Conservation (phyloP, 2,888 invertebrate species). For the Seira sanloemensis region DNA sequence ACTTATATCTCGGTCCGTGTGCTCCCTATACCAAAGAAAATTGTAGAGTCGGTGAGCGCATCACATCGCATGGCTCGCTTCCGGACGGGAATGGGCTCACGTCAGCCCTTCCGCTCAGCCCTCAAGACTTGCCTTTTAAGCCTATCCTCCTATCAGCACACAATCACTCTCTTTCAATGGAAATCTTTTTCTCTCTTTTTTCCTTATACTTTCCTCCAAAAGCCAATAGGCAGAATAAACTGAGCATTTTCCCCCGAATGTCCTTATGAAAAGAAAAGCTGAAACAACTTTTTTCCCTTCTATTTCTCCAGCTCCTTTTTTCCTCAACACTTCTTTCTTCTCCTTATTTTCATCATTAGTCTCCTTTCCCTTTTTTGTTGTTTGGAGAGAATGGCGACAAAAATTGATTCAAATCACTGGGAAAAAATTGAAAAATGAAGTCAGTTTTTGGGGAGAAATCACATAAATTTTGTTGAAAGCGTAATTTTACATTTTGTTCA, state of each 20-base stretch:
- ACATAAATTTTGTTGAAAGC: too few relatives aligned
- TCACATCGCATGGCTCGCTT: conserved; percentile 74
- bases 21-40: too few relatives aligned
- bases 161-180: too few relatives aligned
- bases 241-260: too few relatives aligned
- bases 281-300: conserved; percentile 21
- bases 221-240: too few relatives aligned
- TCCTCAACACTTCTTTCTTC: background rate
- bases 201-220: background rate
- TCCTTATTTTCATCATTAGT: conserved; percentile 26
- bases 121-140: conserved; percentile 65
- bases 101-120: conserved; percentile 73
- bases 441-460: conserved; percentile 22
- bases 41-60: conserved; percentile 69
- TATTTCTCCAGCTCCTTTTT: background rate
- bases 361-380: too few relatives aligned
- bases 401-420: too few relatives aligned
- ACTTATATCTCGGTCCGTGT: too few relatives aligned
- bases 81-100: conserved; percentile 74
- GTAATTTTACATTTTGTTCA: too few relatives aligned
- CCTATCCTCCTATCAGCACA: conserved; percentile 62
- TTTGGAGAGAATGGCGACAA: too few relatives aligned
- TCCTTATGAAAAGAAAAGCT: conserved; percentile 20
- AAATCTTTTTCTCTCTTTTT: conserved; percentile 43
- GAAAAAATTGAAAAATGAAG: background rate